A percentile compares a stretch with the other conserved stretches of the same genome.
These are phyloP conservation scores for Altica lythri DNA, from an alignment of 2,888 invertebrate genomes.

Conservation along the genomic window DNA sequence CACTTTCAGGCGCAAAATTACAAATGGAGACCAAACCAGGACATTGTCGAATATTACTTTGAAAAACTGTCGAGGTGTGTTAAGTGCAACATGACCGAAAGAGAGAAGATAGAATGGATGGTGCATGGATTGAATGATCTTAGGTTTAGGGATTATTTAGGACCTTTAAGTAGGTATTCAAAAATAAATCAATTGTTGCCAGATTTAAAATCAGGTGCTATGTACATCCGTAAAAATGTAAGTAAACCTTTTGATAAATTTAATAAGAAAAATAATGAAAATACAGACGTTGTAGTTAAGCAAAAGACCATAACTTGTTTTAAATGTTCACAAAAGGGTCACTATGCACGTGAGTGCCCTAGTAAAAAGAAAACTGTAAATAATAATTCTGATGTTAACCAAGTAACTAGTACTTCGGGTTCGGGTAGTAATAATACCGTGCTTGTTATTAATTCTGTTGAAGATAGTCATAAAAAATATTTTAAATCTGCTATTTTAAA, in stretches of 20 bases:
- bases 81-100: constrained; percentile 32
- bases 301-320: not conserved
- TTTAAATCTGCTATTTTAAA: too few relatives aligned
- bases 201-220: not conserved
- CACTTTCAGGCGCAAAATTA: too few relatives aligned
- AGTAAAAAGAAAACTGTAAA: not conserved
- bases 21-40: too few relatives aligned
- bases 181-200: constrained; percentile 30
- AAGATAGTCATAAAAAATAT: too few relatives aligned
- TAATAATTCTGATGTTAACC: too few relatives aligned
- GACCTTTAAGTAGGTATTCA: constrained; percentile 35
- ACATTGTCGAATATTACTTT: not conserved
- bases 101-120: constrained; percentile 37
- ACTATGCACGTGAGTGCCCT: not conserved
- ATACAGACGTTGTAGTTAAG: too few relatives aligned
- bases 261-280: too few relatives aligned
- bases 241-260: too few relatives aligned
- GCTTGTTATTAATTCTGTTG: too few relatives aligned
- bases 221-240: too few relatives aligned
- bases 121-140: constrained; percentile 30
- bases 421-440: too few relatives aligned
- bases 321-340: not conserved
- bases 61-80: constrained; percentile 39
- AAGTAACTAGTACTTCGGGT: too few relatives aligned
- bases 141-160: constrained; percentile 31